These are phyloP conservation scores for Lasioglossum marginatum DNA, from an alignment of 2,888 invertebrate genomes.

Conservation along the genomic window DNA sequence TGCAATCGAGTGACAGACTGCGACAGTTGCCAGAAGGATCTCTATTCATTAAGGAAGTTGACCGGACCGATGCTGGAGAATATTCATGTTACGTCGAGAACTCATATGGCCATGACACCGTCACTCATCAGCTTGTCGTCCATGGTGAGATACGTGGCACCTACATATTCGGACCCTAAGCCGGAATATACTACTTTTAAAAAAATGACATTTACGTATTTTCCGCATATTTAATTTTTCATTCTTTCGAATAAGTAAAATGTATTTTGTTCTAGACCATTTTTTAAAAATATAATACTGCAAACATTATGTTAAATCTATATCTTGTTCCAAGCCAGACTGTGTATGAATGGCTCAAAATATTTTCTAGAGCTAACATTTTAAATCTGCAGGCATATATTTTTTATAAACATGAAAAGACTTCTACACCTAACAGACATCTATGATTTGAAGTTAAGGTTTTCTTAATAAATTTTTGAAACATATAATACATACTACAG, in stretches of 20 bases:
- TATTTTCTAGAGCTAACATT: too few relatives aligned
- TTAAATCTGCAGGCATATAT: too few relatives aligned
- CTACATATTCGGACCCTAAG: background rate
- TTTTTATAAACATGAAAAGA: too few relatives aligned
- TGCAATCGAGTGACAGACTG: slow-evolving; percentile 93
- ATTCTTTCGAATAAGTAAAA: background rate
- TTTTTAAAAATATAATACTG: too few relatives aligned
- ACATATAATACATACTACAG: background rate
- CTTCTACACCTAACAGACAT: too few relatives aligned
- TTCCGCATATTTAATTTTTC: background rate
- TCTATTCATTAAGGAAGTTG: slow-evolving; percentile 94
- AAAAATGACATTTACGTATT: too few relatives aligned
- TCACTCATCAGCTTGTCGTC: slow-evolving; percentile 95
- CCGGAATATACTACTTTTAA: background rate
- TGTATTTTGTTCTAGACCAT: background rate
- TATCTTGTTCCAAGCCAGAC: too few relatives aligned
- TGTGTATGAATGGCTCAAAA: too few relatives aligned
- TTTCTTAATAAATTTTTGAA: background rate
- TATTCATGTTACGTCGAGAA: slow-evolving; percentile 97
- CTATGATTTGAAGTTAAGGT: too few relatives aligned
- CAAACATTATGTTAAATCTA: too few relatives aligned
- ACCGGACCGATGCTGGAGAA: slow-evolving; percentile 96
- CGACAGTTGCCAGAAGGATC: slow-evolving; percentile 95
- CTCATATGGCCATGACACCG: slow-evolving; percentile 95
- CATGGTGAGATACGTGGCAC: slow-evolving; percentile 86